Conservation (phyloP, 2,797 vertebrate genomes). For the Parauchenoglanis ngamensis region DNA sequence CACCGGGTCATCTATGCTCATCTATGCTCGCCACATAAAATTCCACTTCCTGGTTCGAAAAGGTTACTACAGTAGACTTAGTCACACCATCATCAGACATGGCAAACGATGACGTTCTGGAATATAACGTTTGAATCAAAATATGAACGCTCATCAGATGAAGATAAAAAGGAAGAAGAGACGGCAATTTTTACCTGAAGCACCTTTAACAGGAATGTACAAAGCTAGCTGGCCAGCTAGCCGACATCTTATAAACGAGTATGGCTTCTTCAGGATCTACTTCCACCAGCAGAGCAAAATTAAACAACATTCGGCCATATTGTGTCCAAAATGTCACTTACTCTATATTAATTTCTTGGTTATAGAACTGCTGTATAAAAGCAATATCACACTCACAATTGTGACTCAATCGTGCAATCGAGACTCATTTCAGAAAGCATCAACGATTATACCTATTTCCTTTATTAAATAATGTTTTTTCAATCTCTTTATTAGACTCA, state of each 20-base stretch:
- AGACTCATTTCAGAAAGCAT: no score
- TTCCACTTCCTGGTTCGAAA: no score
- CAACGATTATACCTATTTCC: not conserved
- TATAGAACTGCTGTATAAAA: no score
- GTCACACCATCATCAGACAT: not conserved
- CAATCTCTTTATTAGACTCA: not conserved
- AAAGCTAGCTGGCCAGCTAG: no score
- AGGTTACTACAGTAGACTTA: not conserved
- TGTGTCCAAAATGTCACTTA: no score
- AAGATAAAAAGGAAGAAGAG: not conserved
- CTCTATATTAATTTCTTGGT: no score
- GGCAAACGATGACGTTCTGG: not conserved
- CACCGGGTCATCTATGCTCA: not conserved
- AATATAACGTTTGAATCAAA: not conserved
- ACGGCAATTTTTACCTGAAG: not conserved
- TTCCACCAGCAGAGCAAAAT: no score
- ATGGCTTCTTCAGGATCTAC: no score
- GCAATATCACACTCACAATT: no score
- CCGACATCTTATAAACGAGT: no score
- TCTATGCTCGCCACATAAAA: not conserved
- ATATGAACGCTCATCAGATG: not conserved
- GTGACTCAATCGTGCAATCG: no score
- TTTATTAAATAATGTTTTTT: not conserved
- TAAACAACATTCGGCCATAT: no score
- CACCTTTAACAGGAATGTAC: not conserved